Percentiles rank a stretch among this genome's conserved stretches.
phyloP scores from a whole-genome alignment of 1,140 invertebrate species.

The Eciton burchellii region DNA sequence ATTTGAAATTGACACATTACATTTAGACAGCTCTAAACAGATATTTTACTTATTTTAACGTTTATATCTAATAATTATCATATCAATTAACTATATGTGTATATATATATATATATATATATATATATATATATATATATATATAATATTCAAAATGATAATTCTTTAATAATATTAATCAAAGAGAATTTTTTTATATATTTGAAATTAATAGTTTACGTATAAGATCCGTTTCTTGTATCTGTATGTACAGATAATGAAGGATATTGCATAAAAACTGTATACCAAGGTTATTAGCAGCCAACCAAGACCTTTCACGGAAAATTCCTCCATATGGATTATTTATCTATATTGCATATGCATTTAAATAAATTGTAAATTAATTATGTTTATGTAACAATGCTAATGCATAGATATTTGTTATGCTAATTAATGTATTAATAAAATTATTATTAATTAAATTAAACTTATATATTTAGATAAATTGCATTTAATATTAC shows the following conservation, averaged over 20 bases:
- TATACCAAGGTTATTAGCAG: conserved; percentile 16
- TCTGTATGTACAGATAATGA: conserved; percentile 8
- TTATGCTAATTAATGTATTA: not conserved
- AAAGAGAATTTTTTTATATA: not conserved
- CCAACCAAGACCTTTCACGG: conserved; percentile 46
- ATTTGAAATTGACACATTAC: not conserved
- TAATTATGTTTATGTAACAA: not conserved
- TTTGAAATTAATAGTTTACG: not conserved
- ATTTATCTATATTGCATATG: conserved; percentile 3
- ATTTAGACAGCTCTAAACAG: not conserved
- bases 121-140: conserved; percentile 4
- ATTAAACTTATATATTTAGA: too few species aligned
- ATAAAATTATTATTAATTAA: too few species aligned
- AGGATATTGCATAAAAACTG: conserved; percentile 33
- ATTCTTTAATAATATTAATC: not conserved
- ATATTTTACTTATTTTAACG: conserved; percentile 3
- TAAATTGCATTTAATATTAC: too few species aligned
- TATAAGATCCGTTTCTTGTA: not conserved
- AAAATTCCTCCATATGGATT: not conserved
- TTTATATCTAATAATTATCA: not conserved
- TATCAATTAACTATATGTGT: not conserved
- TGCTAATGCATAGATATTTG: not conserved
- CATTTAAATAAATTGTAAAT: conserved; percentile 21
- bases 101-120: conserved; percentile 1
- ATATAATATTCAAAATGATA: conserved; percentile 14